Conservation (phyloP, 2,113 vertebrate species). For the Collichthys lucidus region DNA sequence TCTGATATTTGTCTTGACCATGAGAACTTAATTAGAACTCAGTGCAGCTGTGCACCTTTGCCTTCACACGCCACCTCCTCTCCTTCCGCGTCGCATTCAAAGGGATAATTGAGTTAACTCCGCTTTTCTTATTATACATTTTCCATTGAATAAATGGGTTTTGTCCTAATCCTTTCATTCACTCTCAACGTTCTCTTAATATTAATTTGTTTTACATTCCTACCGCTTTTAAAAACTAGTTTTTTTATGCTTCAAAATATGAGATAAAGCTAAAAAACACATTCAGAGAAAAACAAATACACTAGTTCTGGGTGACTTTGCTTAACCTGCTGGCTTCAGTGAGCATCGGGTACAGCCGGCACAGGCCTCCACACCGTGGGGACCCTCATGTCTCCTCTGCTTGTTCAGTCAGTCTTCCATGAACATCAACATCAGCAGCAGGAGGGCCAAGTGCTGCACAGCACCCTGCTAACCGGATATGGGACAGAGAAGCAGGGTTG, state of each 20-base stretch:
- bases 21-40: slow-evolving; percentile 3
- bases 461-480: slow-evolving; percentile 15
- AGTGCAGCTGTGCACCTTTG: neutral
- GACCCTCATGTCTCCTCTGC: neutral
- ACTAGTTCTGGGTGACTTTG: slow-evolving; percentile 10
- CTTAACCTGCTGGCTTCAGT: slow-evolving; percentile 15
- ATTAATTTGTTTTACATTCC: neutral
- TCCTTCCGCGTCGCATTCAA: neutral
- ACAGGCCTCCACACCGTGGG: neutral
- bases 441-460: slow-evolving; percentile 14
- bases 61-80: neutral
- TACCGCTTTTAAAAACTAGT: neutral
- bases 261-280: neutral
- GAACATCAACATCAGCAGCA: slow-evolving; percentile 48
- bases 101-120: neutral
- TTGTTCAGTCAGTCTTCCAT: slow-evolving; percentile 26
- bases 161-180: neutral
- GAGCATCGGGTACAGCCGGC: slow-evolving; percentile 19
- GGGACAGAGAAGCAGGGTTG: neutral
- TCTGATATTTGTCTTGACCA: neutral
- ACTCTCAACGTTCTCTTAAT: neutral
- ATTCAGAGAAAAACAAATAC: neutral
- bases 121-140: neutral
- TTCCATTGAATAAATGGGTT: neutral
- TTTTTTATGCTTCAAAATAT: neutral